Evolutionary conservation across 2,113 vertebrate genomes (phyloP).

Genomic region (Atrichornis clamosus): DNA sequence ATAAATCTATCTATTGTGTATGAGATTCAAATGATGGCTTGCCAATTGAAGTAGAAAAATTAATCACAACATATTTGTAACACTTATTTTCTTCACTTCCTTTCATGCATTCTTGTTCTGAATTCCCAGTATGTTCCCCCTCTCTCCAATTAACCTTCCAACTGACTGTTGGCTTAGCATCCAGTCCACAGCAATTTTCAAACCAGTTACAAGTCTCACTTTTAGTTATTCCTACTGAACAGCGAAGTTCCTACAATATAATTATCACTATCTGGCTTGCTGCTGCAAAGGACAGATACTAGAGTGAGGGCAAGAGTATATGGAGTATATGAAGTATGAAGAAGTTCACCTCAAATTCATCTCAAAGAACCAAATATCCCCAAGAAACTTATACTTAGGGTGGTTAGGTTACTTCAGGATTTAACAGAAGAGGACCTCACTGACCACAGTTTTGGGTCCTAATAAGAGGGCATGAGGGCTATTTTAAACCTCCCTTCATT

Average conservation of each 20-base stretch:
- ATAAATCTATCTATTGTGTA: background rate
- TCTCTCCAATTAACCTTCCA: background rate
- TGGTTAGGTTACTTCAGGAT: background rate
- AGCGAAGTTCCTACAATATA: background rate
- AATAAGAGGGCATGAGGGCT: background rate
- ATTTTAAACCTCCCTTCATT: background rate
- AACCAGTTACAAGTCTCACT: background rate
- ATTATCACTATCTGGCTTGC: background rate
- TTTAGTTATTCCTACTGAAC: background rate
- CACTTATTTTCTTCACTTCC: background rate
- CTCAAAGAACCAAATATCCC: background rate
- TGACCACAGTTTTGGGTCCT: background rate
- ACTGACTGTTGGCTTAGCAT: background rate
- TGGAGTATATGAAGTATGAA: too few relatives aligned
- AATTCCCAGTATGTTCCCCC: background rate
- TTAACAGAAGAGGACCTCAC: background rate
- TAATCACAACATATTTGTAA: background rate
- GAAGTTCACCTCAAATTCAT: background rate
- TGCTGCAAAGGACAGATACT: background rate
- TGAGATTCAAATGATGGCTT: background rate
- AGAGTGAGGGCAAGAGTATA: background rate
- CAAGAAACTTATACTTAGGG: background rate
- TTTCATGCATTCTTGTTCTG: background rate
- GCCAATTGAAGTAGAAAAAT: background rate
- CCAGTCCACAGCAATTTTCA: background rate